Percentiles rank a stretch among this genome's conserved stretches.
phyloP scores from a whole-genome alignment of 2,888 invertebrate species.

The Drosophila merina region DNA sequence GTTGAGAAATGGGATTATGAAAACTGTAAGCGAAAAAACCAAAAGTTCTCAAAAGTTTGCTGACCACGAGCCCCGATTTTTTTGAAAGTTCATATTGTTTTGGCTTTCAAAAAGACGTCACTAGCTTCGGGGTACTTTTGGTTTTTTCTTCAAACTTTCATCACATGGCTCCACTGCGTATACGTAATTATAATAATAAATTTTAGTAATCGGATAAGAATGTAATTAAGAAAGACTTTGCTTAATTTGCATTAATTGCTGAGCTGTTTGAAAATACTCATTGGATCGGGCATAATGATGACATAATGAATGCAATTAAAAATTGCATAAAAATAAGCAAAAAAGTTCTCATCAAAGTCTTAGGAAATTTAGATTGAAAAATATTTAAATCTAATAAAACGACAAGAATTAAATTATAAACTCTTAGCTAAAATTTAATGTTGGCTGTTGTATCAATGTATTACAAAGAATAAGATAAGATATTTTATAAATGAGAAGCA shows the following conservation, averaged over 20 bases:
- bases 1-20: slow-evolving; percentile 9
- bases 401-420: slow-evolving; percentile 4
- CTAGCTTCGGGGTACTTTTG: slow-evolving; percentile 69
- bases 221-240: neutral
- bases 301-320: slow-evolving; percentile 10
- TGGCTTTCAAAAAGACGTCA: slow-evolving; percentile 73
- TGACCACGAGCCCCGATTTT: slow-evolving; percentile 78
- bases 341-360: slow-evolving; percentile 27
- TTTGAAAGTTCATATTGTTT: slow-evolving; percentile 74
- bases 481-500: slow-evolving; percentile 10
- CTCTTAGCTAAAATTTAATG: slow-evolving; percentile 29
- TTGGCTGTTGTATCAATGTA: slow-evolving; percentile 39
- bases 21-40: slow-evolving; percentile 36
- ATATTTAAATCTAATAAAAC: neutral
- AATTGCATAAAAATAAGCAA: slow-evolving; percentile 1
- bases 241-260: neutral
- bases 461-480: slow-evolving; percentile 4
- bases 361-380: neutral
- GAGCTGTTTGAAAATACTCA: slow-evolving; percentile 24
- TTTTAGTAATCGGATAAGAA: slow-evolving; percentile 1
- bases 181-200: slow-evolving; percentile 59
- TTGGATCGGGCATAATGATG: neutral
- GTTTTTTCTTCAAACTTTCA: slow-evolving; percentile 44
- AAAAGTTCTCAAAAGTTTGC: slow-evolving; percentile 74
- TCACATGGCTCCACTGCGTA: slow-evolving; percentile 56